Percentiles rank a stretch among this genome's conserved stretches.
phyloP scores from a whole-genome alignment of 2,797 vertebrate genomes.

The Urocyon cinereoargenteus region DNA sequence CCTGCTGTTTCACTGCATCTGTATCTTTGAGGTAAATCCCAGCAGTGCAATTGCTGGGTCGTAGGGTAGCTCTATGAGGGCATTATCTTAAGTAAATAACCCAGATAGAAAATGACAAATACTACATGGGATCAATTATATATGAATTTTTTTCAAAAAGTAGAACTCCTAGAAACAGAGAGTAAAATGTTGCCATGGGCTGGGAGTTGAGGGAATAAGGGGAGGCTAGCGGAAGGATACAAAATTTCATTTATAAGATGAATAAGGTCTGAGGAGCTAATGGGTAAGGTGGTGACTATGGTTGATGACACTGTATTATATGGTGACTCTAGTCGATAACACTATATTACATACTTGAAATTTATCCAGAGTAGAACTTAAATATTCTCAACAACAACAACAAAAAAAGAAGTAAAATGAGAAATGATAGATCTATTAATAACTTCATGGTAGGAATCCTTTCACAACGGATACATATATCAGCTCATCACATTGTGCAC shows the following conservation, averaged over 20 bases:
- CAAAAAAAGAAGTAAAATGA: too few relatives aligned
- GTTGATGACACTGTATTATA: background rate
- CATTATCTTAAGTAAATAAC: background rate
- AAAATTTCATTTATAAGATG: background rate
- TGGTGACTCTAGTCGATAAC: background rate
- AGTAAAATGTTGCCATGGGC: background rate
- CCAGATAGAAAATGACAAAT: background rate
- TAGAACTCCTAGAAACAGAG: background rate
- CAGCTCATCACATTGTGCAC: background rate
- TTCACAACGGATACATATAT: background rate
- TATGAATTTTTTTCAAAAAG: too few relatives aligned
- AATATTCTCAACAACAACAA: background rate
- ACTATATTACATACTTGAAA: background rate
- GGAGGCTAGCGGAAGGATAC: background rate
- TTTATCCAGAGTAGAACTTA: background rate
- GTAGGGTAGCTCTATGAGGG: too few relatives aligned
- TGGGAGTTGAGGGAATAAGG: fast-evolving
- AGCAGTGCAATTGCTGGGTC: too few relatives aligned
- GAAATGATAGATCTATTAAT: background rate
- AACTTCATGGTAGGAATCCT: background rate
- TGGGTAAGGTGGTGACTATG: background rate
- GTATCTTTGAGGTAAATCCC: too few relatives aligned
- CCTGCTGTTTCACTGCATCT: too few relatives aligned
- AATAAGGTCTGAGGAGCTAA: background rate
- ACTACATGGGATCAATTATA: background rate